These are phyloP conservation scores for Thalassophryne amazonica DNA, from an alignment of 2,797 vertebrate genomes.

Conservation along the genomic window DNA sequence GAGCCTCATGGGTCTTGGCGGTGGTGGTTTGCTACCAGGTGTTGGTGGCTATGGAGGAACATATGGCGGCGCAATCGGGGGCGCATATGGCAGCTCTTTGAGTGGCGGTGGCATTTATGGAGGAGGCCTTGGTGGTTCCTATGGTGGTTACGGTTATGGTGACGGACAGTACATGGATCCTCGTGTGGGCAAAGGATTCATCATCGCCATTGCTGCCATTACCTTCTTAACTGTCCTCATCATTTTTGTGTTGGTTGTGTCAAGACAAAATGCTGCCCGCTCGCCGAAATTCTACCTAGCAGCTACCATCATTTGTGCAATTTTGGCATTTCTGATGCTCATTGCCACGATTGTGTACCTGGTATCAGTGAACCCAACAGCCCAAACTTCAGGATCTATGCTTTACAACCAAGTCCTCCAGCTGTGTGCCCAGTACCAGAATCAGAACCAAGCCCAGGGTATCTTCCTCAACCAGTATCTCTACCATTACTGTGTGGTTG, in stretches of 20 bases:
- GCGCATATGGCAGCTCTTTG: neutral
- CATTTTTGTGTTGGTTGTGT: constrained; percentile 83
- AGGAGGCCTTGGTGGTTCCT: constrained; percentile 1
- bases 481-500: constrained; percentile 93
- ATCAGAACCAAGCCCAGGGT: constrained; percentile 69
- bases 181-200: constrained; percentile 84
- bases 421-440: constrained; percentile 86
- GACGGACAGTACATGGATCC: constrained; percentile 76
- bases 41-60: constrained; percentile 31
- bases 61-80: constrained; percentile 8
- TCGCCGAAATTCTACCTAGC: constrained; percentile 83
- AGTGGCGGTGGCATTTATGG: neutral
- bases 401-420: constrained; percentile 80
- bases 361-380: constrained; percentile 86
- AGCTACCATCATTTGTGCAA: constrained; percentile 76
- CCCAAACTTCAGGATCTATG: constrained; percentile 83
- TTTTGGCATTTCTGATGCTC: constrained; percentile 83
- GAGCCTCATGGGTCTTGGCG: constrained; percentile 63
- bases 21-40: constrained; percentile 64
- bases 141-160: constrained; percentile 42
- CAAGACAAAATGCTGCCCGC: constrained; percentile 75
- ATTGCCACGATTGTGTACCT: constrained; percentile 90
- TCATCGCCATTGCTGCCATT: constrained; percentile 83
- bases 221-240: constrained; percentile 83
- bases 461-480: constrained; percentile 89